Conservation (phyloP, 1,140 invertebrate genomes). For the Drosophila pruinosa region DNA sequence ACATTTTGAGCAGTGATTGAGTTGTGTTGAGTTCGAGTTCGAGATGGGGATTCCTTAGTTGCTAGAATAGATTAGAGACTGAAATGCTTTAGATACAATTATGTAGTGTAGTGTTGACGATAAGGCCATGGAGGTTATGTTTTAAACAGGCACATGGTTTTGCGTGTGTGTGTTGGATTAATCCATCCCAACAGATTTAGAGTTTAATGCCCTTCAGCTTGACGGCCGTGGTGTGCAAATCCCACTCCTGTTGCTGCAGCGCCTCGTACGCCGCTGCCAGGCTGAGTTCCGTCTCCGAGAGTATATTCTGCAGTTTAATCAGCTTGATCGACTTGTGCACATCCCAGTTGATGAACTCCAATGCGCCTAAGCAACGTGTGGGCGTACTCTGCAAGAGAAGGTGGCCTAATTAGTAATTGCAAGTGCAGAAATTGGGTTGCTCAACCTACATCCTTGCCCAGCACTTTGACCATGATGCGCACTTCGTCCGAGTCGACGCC, state of each 20-base stretch:
- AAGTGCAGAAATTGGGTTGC: background rate
- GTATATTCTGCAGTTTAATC: slow-evolving; percentile 88
- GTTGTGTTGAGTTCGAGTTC: slow-evolving; percentile 18
- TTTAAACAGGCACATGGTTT: slow-evolving; percentile 46
- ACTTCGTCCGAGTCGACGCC: slow-evolving; percentile 95
- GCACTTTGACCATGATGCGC: slow-evolving; percentile 94
- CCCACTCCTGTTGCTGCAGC: slow-evolving; percentile 83
- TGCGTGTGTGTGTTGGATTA: background rate
- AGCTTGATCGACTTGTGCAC: slow-evolving; percentile 95
- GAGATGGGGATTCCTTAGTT: slow-evolving; percentile 24
- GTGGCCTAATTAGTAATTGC: background rate
- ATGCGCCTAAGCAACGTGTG: slow-evolving; percentile 90
- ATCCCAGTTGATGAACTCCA: slow-evolving; percentile 94
- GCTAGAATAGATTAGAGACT: slow-evolving; percentile 31
- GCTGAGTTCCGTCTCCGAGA: slow-evolving; percentile 82
- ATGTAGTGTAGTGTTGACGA: slow-evolving; percentile 24
- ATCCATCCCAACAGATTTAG: slow-evolving; percentile 7
- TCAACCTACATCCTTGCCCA: slow-evolving; percentile 89
- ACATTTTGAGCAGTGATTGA: slow-evolving; percentile 62
- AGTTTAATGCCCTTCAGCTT: slow-evolving; percentile 74
- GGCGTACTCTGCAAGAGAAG: slow-evolving; percentile 86
- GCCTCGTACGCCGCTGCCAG: slow-evolving; percentile 82
- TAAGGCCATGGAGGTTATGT: slow-evolving; percentile 52
- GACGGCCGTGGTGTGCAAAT: slow-evolving; percentile 77
- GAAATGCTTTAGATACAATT: slow-evolving; percentile 50